Conservation (phyloP, 2,113 vertebrate genomes). For the Scytalopus superciliaris region DNA sequence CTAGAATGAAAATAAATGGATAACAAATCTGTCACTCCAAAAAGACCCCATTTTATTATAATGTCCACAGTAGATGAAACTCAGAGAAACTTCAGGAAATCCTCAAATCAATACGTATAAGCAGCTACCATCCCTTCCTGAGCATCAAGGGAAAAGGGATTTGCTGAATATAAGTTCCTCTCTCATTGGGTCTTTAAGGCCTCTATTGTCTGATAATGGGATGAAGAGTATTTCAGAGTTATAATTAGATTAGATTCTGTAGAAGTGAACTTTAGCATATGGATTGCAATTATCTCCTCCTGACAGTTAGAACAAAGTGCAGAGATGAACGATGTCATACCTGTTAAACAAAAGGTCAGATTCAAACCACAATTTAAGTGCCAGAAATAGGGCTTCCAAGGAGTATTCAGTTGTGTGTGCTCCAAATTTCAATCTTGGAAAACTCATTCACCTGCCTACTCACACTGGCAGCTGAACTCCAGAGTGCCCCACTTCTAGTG, state of each 20-base stretch:
- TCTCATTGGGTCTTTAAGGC: background rate
- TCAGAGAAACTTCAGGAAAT: background rate
- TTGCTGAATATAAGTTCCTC: background rate
- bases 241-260: constrained; percentile 39
- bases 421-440: background rate
- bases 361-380: background rate
- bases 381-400: background rate
- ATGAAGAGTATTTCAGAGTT: background rate
- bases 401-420: background rate
- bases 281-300: background rate
- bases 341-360: constrained; percentile 36
- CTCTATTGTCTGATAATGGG: background rate
- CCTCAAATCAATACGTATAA: background rate
- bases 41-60: background rate
- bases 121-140: background rate
- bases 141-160: background rate
- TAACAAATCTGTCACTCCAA: background rate
- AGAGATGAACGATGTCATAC: background rate
- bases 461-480: background rate
- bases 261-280: constrained; percentile 31
- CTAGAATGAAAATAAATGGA: background rate
- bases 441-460: background rate
- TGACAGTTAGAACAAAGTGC: constrained; percentile 20
- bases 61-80: background rate
- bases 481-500: background rate